Percentiles rank a stretch among this genome's conserved stretches.
Evolutionary conservation across 2,113 vertebrate species (phyloP).

Genomic region (Notechis scutatus): DNA sequence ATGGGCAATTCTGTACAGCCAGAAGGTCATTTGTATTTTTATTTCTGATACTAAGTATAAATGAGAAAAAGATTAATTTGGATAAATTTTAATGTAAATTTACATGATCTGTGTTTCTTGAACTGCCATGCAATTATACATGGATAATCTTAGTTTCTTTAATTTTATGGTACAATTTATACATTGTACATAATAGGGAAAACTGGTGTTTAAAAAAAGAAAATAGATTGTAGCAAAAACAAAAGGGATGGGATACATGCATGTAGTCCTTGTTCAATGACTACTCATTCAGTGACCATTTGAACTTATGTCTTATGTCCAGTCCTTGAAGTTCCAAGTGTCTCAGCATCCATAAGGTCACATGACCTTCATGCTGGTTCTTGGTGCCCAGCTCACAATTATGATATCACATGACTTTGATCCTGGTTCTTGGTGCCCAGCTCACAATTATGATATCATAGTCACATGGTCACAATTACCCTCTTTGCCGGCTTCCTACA

Average conservation of each 20-base stretch:
- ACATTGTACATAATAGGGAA: neutral
- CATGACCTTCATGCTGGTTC: neutral
- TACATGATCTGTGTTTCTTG: neutral
- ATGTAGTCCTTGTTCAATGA: no score
- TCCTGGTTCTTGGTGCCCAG: neutral
- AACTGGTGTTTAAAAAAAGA: neutral
- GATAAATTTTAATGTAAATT: no score
- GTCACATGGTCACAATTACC: neutral
- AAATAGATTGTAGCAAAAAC: no score
- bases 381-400: no score
- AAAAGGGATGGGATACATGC: no score
- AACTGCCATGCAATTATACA: neutral
- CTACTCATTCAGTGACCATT: no score
- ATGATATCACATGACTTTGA: neutral
- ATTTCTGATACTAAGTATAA: neutral
- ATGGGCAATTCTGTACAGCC: neutral
- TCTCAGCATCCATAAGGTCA: neutral
- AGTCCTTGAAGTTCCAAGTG: neutral
- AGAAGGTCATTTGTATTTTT: neutral
- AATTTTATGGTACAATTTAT: neutral
- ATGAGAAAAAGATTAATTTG: neutral
- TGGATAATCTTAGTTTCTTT: neutral
- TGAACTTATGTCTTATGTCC: neutral
- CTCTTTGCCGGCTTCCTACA: neutral
- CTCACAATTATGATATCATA: neutral